Evolutionary conservation across 2,797 vertebrate genomes (phyloP).

Genomic region (Hydrolagus colliei): DNA sequence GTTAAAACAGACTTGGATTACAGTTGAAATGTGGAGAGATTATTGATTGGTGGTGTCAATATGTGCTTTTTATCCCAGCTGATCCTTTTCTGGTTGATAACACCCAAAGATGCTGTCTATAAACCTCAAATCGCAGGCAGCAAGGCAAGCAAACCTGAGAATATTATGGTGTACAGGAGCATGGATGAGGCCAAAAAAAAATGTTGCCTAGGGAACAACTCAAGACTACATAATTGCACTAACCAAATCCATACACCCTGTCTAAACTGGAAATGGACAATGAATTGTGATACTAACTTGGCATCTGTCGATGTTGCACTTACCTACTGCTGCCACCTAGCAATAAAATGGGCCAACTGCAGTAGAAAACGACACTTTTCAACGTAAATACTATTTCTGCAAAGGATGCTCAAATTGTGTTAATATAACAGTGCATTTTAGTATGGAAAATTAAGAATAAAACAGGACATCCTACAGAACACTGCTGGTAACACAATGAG

Average conservation of each 20-base stretch:
- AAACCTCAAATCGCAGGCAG: slow-evolving; percentile 62
- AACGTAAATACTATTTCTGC: not conserved
- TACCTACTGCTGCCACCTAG: slow-evolving; percentile 72
- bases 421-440: not conserved
- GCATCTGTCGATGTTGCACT: slow-evolving; percentile 70
- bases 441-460: not conserved
- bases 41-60: slow-evolving; percentile 37
- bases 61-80: slow-evolving; percentile 57
- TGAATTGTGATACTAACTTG: slow-evolving; percentile 84
- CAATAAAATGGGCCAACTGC: slow-evolving; percentile 42
- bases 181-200: slow-evolving; percentile 54
- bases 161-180: slow-evolving; percentile 75
- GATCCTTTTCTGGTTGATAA: slow-evolving; percentile 61
- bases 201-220: slow-evolving; percentile 94
- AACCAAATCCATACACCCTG: slow-evolving; percentile 94
- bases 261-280: slow-evolving; percentile 98
- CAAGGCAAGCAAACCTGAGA: slow-evolving; percentile 62
- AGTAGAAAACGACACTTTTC: not conserved
- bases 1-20: slow-evolving; percentile 54
- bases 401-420: not conserved
- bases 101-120: slow-evolving; percentile 62
- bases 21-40: slow-evolving; percentile 45
- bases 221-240: slow-evolving; percentile 94
- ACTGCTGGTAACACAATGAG: no score
- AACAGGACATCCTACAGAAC: no score